phyloP scores from a whole-genome alignment of 2,797 vertebrate genomes.

The Discoglossus pictus region DNA sequence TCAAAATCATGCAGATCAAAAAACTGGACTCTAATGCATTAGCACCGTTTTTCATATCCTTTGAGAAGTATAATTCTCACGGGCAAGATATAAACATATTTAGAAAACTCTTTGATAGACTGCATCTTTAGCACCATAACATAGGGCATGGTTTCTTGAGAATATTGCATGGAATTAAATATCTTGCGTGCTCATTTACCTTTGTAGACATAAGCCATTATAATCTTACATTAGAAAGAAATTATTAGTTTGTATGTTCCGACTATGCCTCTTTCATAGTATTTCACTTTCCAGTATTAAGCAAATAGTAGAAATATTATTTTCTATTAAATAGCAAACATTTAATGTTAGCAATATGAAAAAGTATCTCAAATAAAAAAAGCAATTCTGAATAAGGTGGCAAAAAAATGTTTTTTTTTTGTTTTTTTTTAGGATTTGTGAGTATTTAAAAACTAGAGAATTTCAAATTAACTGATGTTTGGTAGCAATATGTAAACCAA shows the following conservation, averaged over 20 bases:
- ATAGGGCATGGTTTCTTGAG: constrained; percentile 34
- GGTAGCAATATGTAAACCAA: too few relatives aligned
- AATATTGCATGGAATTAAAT: constrained; percentile 32
- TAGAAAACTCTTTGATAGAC: too few relatives aligned
- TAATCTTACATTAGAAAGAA: constrained; percentile 1
- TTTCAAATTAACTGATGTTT: too few relatives aligned
- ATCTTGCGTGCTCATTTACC: constrained; percentile 18
- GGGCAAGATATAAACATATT: too few relatives aligned
- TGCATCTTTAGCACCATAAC: not conserved
- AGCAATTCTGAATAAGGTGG: too few relatives aligned
- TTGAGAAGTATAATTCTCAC: too few relatives aligned
- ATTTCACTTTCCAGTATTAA: constrained; percentile 37
- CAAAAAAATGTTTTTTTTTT: too few relatives aligned
- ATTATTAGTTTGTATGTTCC: not conserved
- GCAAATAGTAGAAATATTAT: constrained; percentile 1
- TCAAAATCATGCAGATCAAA: too few relatives aligned
- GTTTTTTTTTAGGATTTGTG: too few relatives aligned
- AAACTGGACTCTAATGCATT: too few relatives aligned
- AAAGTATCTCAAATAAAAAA: not conserved
- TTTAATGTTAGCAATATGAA: constrained; percentile 1
- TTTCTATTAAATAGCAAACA: not conserved
- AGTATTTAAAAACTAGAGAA: too few relatives aligned
- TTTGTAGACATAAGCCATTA: constrained; percentile 6
- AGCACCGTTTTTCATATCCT: too few relatives aligned
- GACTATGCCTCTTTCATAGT: constrained; percentile 3